A percentile compares a stretch with the other conserved stretches of the same genome.
Conservation (phyloP, 1,140 invertebrate genomes). For the Cotesia vestalis region DNA sequence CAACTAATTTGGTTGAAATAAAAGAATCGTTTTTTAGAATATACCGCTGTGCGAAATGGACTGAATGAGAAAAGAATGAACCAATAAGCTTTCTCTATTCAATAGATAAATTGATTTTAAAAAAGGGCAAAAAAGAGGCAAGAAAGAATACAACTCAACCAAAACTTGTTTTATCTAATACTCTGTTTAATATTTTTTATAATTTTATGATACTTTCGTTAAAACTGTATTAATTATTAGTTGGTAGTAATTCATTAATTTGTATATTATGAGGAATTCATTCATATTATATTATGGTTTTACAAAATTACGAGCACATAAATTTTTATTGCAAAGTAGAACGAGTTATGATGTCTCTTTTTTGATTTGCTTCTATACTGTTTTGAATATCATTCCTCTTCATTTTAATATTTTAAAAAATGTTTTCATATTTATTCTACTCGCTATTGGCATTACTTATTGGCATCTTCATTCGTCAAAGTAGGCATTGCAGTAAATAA, state of each 20-base stretch:
- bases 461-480: not conserved
- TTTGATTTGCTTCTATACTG: conserved; percentile 28
- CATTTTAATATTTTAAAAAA: too few relatives aligned
- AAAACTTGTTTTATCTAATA: conserved; percentile 6
- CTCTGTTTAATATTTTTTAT: conserved; percentile 37
- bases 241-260: conserved; percentile 47
- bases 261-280: conserved; percentile 59
- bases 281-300: conserved; percentile 44
- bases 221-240: conserved; percentile 39
- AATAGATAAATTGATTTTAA: conserved; percentile 23
- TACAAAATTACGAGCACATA: conserved; percentile 47
- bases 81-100: conserved; percentile 1
- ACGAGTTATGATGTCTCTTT: conserved; percentile 44
- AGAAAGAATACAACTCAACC: not conserved
- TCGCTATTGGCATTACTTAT: conserved; percentile 9
- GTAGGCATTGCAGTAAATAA: not conserved
- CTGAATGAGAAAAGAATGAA: conserved; percentile 14
- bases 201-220: conserved; percentile 30
- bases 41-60: not conserved
- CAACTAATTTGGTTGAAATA: not conserved
- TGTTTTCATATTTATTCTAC: not conserved
- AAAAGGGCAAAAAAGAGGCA: conserved; percentile 1
- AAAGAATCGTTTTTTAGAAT: conserved; percentile 9
- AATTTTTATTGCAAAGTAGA: conserved; percentile 26
- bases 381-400: conserved; percentile 15